Percentiles rank a stretch among this genome's conserved stretches.
Evolutionary conservation across 2,113 vertebrate species (phyloP).

Genomic region (Zosterops borbonicus): DNA sequence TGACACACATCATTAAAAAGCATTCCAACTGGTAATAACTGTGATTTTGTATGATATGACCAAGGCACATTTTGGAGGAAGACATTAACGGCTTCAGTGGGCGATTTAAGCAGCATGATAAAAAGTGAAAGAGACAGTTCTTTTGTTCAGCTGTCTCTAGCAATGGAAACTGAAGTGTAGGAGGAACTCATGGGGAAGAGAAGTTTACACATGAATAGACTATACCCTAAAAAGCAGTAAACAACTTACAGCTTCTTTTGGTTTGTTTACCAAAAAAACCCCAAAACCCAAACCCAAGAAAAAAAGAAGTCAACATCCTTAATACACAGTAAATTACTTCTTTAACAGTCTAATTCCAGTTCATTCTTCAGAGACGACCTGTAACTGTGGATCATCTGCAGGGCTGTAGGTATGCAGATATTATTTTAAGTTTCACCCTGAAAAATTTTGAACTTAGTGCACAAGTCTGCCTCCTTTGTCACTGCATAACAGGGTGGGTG

Average conservation of each 20-base stretch:
- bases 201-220: neutral
- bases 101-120: slow-evolving; percentile 18
- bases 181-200: slow-evolving; percentile 4
- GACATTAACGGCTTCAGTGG: neutral
- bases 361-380: neutral
- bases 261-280: neutral
- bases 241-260: neutral
- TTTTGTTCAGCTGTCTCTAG: slow-evolving; percentile 46
- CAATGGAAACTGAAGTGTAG: neutral
- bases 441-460: neutral
- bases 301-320: neutral
- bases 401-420: neutral
- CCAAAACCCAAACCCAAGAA: neutral
- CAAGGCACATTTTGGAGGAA: neutral
- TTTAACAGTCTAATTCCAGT: neutral
- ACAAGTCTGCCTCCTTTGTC: neutral
- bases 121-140: neutral
- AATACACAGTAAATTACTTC: neutral
- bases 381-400: neutral
- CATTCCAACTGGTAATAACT: neutral
- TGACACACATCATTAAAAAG: neutral
- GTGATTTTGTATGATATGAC: neutral
- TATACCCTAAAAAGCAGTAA: slow-evolving; percentile 5
- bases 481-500: neutral
- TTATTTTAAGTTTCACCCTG: neutral